phyloP scores from a whole-genome alignment of 1,140 invertebrate species.

The Galleria mellonella region DNA sequence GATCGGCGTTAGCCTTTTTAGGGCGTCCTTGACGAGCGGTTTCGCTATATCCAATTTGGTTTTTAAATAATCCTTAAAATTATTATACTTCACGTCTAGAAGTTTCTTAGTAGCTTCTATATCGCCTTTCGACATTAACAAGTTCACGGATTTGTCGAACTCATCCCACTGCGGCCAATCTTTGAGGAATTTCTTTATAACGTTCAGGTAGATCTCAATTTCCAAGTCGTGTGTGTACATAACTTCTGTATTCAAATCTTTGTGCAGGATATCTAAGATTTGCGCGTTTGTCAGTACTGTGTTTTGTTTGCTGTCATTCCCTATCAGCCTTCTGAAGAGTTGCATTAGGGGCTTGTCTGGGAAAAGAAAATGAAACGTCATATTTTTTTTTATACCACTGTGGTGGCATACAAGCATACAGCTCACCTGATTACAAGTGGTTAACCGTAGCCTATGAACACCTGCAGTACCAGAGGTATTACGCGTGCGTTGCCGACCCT shows the following conservation, averaged over 20 bases:
- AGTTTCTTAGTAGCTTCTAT: conserved; percentile 15
- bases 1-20: conserved; percentile 9
- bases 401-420: too few relatives aligned
- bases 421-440: too few relatives aligned
- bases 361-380: not conserved
- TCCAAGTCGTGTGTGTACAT: conserved; percentile 28
- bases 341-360: conserved; percentile 23
- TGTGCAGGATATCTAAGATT: conserved; percentile 43
- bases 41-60: conserved; percentile 20
- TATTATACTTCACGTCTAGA: conserved; percentile 28
- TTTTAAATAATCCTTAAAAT: conserved; percentile 35
- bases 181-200: conserved; percentile 54
- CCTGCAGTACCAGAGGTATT: too few relatives aligned
- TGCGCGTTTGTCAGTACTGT: conserved; percentile 50
- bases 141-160: conserved; percentile 31
- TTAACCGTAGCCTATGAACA: too few relatives aligned
- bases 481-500: too few relatives aligned
- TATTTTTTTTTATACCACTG: too few relatives aligned
- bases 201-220: conserved; percentile 44
- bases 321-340: conserved; percentile 36
- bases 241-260: conserved; percentile 40
- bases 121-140: conserved; percentile 21
- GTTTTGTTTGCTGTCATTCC: conserved; percentile 37
- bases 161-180: conserved; percentile 60
- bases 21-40: conserved; percentile 1